These are phyloP conservation scores for Suncus etruscus DNA, from an alignment of 2,113 vertebrate species.

Conservation along the genomic window DNA sequence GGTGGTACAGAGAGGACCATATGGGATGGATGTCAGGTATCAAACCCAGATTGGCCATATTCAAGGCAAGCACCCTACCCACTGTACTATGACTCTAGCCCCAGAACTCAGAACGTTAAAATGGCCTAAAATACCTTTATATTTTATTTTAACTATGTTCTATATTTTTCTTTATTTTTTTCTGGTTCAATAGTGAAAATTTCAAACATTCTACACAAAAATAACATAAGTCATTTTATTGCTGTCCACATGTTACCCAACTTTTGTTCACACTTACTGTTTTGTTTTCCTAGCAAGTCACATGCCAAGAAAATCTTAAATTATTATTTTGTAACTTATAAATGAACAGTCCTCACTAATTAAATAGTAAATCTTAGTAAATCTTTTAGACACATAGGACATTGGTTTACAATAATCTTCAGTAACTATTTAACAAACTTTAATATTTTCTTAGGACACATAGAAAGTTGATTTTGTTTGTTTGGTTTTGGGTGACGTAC, in stretches of 20 bases:
- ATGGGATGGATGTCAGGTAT: too few relatives aligned
- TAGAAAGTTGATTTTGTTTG: neutral
- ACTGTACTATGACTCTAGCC: too few relatives aligned
- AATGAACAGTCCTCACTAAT: neutral
- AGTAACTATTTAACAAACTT: neutral
- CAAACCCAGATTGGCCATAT: too few relatives aligned
- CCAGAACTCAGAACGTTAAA: neutral
- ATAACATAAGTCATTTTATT: neutral
- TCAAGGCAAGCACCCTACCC: too few relatives aligned
- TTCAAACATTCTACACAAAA: neutral
- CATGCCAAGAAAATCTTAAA: neutral
- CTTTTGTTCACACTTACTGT: neutral
- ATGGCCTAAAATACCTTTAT: neutral
- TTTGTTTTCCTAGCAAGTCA: neutral
- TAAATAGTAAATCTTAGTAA: neutral
- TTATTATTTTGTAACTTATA: slow-evolving; percentile 15
- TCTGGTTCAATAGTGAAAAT: neutral
- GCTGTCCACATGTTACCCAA: neutral
- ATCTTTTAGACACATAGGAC: too few relatives aligned
- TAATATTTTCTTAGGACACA: neutral
- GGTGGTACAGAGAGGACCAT: too few relatives aligned
- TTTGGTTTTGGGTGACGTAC: too few relatives aligned
- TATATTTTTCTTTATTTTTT: neutral
- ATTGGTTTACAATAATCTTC: too few relatives aligned
- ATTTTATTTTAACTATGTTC: too few relatives aligned